Percentiles rank a stretch among this genome's conserved stretches.
Conservation (phyloP, 1,140 invertebrate genomes). For the Harlomillsia oculata region DNA sequence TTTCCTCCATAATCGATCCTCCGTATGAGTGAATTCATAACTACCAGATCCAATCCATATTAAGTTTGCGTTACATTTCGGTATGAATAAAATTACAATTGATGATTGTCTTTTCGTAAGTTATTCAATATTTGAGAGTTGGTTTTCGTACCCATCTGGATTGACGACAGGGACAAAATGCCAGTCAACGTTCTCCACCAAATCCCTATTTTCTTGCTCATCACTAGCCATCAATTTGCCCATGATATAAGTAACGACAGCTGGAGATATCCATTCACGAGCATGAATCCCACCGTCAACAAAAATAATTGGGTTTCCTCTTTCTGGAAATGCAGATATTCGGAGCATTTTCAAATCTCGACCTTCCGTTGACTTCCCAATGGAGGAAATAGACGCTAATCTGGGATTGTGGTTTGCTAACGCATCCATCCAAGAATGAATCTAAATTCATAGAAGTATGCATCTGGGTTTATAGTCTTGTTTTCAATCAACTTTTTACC, state of each 20-base stretch:
- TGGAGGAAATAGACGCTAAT: slow-evolving; percentile 15
- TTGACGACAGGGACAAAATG: slow-evolving; percentile 64
- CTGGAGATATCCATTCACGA: slow-evolving; percentile 53
- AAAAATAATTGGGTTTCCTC: slow-evolving; percentile 40
- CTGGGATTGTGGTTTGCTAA: slow-evolving; percentile 19
- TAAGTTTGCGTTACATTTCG: not conserved
- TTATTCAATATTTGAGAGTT: not conserved
- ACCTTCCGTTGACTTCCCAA: slow-evolving; percentile 62
- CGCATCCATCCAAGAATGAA: slow-evolving; percentile 31
- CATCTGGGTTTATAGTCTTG: not conserved
- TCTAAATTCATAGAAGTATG: slow-evolving; percentile 8
- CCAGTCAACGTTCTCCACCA: slow-evolving; percentile 71
- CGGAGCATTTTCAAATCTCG: slow-evolving; percentile 60
- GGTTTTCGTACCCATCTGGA: slow-evolving; percentile 52
- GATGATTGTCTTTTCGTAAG: too few relatives aligned
- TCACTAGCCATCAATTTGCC: slow-evolving; percentile 62
- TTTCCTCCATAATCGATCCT: slow-evolving; percentile 34
- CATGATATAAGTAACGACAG: slow-evolving; percentile 69
- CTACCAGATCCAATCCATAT: too few relatives aligned
- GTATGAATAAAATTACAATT: not conserved
- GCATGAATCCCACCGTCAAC: slow-evolving; percentile 71
- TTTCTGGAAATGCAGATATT: slow-evolving; percentile 39
- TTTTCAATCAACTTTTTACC: not conserved
- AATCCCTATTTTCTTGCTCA: slow-evolving; percentile 51
- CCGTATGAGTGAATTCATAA: slow-evolving; percentile 68